These are phyloP conservation scores for Cacoxenus indagator DNA, from an alignment of 2,888 invertebrate species.

Conservation along the genomic window DNA sequence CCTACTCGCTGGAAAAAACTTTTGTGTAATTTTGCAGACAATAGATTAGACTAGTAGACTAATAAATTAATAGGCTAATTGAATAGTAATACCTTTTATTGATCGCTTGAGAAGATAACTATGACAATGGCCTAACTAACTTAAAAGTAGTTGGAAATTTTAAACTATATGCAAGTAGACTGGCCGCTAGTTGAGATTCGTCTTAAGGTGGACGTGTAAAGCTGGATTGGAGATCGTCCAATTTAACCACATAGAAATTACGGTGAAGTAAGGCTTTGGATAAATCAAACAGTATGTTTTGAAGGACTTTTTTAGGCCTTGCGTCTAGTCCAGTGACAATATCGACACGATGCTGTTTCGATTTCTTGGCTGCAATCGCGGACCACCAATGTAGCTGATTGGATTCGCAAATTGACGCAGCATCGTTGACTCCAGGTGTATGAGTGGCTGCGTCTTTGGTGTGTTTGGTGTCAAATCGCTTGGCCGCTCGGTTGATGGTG, in stretches of 20 bases:
- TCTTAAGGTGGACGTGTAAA: slow-evolving; percentile 33
- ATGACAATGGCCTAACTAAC: slow-evolving; percentile 23
- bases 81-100: slow-evolving; percentile 27
- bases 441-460: slow-evolving; percentile 70
- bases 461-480: too few species aligned
- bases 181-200: too few species aligned
- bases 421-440: slow-evolving; percentile 62
- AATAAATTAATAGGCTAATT: neutral
- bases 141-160: slow-evolving; percentile 26
- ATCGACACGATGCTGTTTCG: slow-evolving; percentile 78
- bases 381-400: slow-evolving; percentile 79
- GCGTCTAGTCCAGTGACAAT: slow-evolving; percentile 75
- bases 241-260: too few species aligned
- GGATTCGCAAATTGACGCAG: slow-evolving; percentile 75
- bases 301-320: slow-evolving; percentile 38
- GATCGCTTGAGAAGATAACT: neutral
- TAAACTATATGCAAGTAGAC: slow-evolving; percentile 25
- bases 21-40: neutral
- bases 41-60: neutral
- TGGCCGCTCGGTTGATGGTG: slow-evolving; percentile 39
- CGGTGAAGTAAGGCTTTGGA: too few species aligned
- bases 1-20: neutral
- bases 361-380: slow-evolving; percentile 72
- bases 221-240: neutral
- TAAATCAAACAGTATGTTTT: too few species aligned